Conservation (phyloP, 2,797 vertebrate species). For the Potorous gilbertii region DNA sequence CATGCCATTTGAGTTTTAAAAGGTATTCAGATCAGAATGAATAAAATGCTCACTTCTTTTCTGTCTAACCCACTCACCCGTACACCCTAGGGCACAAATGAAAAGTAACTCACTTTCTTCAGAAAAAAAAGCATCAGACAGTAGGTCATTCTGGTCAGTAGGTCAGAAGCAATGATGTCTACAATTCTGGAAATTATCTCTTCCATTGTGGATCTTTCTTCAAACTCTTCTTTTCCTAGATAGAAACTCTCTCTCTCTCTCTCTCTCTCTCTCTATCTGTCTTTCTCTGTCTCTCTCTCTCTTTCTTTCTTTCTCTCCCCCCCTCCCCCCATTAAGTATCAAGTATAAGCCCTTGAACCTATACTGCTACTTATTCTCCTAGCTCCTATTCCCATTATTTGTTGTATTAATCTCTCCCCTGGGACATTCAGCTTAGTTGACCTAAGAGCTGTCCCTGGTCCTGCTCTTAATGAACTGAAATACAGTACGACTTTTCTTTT, state of each 20-base stretch:
- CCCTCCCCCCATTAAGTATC: too few species aligned
- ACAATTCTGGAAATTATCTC: slow-evolving; percentile 17
- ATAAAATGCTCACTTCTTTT: slow-evolving; percentile 73
- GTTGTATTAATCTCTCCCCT: neutral
- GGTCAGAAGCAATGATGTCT: neutral
- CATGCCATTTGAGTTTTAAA: slow-evolving; percentile 85
- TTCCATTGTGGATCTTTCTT: neutral
- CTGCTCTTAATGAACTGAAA: neutral
- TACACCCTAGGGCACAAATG: slow-evolving; percentile 54
- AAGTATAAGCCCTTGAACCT: neutral
- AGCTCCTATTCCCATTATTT: neutral
- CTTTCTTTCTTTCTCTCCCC: too few species aligned
- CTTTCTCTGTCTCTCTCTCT: neutral
- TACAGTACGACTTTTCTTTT: neutral
- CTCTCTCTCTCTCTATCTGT: neutral
- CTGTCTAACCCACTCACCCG: slow-evolving; percentile 64
- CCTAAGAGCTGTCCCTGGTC: neutral
- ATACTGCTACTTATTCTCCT: neutral
- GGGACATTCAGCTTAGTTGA: neutral
- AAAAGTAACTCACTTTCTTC: slow-evolving; percentile 64
- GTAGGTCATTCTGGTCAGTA: slow-evolving; percentile 43
- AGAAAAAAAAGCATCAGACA: slow-evolving; percentile 22
- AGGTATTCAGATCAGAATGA: slow-evolving; percentile 81
- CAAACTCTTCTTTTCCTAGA: slow-evolving; percentile 16
- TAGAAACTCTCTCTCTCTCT: neutral